Conservation (phyloP, 2,888 invertebrate species). For the Ophion ventricosus region DNA sequence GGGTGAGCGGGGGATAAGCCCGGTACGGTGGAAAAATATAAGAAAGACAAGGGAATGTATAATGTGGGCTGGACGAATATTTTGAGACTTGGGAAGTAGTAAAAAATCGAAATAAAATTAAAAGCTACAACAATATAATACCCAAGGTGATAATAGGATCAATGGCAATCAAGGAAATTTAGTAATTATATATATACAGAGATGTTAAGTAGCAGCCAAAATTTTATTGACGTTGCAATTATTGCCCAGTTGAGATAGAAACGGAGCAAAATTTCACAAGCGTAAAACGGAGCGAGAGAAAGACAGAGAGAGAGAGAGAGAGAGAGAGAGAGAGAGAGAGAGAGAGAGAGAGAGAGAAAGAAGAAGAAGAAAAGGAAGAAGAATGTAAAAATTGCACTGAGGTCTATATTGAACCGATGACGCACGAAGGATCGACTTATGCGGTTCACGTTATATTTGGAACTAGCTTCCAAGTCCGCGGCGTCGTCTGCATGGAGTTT, state of each 20-base stretch:
- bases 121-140: not conserved
- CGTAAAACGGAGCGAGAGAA: no score
- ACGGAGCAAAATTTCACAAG: no score
- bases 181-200: not conserved
- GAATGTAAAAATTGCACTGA: not conserved
- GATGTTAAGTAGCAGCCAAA: not conserved
- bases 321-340: no score
- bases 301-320: no score
- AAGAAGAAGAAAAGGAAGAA: no score
- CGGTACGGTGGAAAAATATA: conserved; percentile 30
- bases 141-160: not conserved
- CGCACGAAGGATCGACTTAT: not conserved
- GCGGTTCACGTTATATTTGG: not conserved
- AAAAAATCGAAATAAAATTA: not conserved
- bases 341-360: no score
- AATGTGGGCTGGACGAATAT: not conserved
- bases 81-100: not conserved
- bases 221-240: no score
- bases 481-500: no score
- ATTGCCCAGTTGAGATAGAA: no score
- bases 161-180: not conserved
- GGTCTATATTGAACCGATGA: not conserved
- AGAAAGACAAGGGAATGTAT: conserved; percentile 13
- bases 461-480: no score
- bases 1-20: not conserved